phyloP scores from a whole-genome alignment of 1,140 invertebrate species.

The Drosophila navojoa region DNA sequence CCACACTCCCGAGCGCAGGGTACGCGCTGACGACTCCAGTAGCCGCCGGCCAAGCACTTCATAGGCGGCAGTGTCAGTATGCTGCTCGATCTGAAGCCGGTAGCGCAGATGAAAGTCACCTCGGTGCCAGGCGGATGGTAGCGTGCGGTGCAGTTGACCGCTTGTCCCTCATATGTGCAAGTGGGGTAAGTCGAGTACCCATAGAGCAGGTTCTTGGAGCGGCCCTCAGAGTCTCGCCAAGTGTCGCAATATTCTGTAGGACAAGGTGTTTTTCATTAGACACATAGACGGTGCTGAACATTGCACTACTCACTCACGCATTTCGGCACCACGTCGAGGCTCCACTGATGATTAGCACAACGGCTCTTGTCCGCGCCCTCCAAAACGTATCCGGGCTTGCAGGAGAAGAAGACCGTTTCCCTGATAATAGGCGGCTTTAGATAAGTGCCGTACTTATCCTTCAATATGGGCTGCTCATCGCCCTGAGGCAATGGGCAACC shows the following conservation, averaged over 20 bases:
- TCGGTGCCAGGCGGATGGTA: slow-evolving; percentile 59
- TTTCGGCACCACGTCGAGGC: slow-evolving; percentile 42
- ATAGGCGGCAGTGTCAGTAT: slow-evolving; percentile 32
- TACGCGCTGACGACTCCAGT: slow-evolving; percentile 51
- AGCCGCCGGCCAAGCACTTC: slow-evolving; percentile 49
- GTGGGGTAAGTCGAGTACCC: slow-evolving; percentile 62
- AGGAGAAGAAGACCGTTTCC: slow-evolving; percentile 51
- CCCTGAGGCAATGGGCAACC: slow-evolving; percentile 52
- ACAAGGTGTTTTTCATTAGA: background rate
- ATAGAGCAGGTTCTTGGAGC: slow-evolving; percentile 22
- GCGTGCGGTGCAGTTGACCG: slow-evolving; percentile 36
- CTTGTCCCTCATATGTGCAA: slow-evolving; percentile 45
- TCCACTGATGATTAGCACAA: slow-evolving; percentile 56
- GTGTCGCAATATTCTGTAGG: slow-evolving; percentile 58
- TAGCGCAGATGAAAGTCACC: slow-evolving; percentile 60
- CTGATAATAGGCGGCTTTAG: slow-evolving; percentile 33
- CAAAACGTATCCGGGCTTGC: slow-evolving; percentile 37
- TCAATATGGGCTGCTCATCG: slow-evolving; percentile 50
- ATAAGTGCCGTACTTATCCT: slow-evolving; percentile 14
- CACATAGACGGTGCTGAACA: background rate
- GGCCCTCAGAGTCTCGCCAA: slow-evolving; percentile 16
- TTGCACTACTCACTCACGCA: slow-evolving; percentile 64
- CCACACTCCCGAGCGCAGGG: slow-evolving; percentile 66
- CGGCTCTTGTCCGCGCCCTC: slow-evolving; percentile 42
- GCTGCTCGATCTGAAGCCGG: slow-evolving; percentile 41